Base-by-base conservation (phyloP, 2,888 invertebrate species). In the Schizotus pectinicornis region DNA sequence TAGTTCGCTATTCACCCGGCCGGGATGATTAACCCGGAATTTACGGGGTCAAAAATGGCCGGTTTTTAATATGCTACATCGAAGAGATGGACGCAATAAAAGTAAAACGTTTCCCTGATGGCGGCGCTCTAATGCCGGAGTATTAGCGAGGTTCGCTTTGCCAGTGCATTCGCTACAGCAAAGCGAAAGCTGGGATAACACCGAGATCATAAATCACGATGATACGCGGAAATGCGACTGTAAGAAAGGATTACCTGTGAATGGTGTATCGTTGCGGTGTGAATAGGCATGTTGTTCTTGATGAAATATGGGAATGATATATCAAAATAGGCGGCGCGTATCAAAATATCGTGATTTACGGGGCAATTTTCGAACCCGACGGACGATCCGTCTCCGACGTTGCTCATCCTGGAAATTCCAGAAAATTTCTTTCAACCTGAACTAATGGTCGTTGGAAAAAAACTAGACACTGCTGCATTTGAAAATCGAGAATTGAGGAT, bases 201-300 rank as follows among this genome's bases (percentile, higher is more conserved):
- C 49, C 45, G 38, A 50, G 14, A 33, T 34, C 47, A 38, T 54
- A 54, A 54, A 59, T 59, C 54, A 59, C 36, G 34, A 31, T 41
- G 53, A 54, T 59, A 45, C 34, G 59, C 46, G 54, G 49, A 59
- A 59, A 54, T 50, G 34, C 14, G 37, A 45, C 49, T 39, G 39
- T 45, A 37, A 31, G 46, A 46, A 56, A 56, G 58, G 58, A 59
- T 59, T 54, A 59, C 53, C 49, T 54, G 54, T 54, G 59, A 59
- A 58, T 58, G 34, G 52, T 42, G 30, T 58, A 42, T 50, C 51
- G 39, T 56, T 53, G 46, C 46, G 32, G 45, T 51, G 13, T 39
- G 51, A 38, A 58, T 48, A 50, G 39, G 30, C 8, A 31, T 12
- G 34, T 13, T 34, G 39, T 39, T 39, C 12, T 47, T 39, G 39